Evolutionary conservation across 2,113 vertebrate genomes (phyloP).

Genomic region (Corythornis madagascariensis): DNA sequence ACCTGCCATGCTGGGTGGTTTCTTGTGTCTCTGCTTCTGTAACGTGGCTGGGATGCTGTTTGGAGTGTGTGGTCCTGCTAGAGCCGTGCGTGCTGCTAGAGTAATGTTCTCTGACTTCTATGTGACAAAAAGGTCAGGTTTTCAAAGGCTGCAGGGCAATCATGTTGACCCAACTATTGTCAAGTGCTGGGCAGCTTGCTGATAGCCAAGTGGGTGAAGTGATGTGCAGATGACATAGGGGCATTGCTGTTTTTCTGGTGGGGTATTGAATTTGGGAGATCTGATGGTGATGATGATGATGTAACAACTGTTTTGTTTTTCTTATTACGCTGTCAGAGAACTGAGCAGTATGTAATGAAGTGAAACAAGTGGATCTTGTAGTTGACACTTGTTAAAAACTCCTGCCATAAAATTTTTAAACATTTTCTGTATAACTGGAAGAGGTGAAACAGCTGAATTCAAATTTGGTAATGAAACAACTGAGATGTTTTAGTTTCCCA

Average conservation of each 20-base stretch:
- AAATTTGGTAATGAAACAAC: neutral
- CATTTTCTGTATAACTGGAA: neutral
- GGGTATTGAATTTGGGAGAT: neutral
- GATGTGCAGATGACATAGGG: conserved; percentile 5
- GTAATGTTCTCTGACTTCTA: conserved; percentile 52
- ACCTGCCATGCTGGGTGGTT: neutral
- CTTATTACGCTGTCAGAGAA: neutral
- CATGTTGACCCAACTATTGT: conserved; percentile 22
- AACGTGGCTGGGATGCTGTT: neutral
- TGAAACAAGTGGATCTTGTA: neutral
- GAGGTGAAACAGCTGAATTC: neutral
- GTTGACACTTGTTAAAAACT: neutral
- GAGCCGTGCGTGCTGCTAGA: neutral
- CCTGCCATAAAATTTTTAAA: neutral
- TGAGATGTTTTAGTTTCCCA: neutral
- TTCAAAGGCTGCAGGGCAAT: conserved; percentile 47
- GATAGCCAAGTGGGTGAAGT: conserved; percentile 5
- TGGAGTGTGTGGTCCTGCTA: neutral
- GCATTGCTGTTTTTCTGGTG: neutral
- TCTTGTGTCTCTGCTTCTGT: neutral
- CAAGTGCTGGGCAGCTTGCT: neutral
- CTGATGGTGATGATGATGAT: neutral
- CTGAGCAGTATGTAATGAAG: neutral
- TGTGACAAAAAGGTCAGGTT: conserved; percentile 56
- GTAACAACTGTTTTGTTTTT: neutral